Evolutionary conservation across 2,113 vertebrate genomes (phyloP), one percentile per base, ranked within the genome.

Genomic region (Odontesthes bonariensis): DNA sequence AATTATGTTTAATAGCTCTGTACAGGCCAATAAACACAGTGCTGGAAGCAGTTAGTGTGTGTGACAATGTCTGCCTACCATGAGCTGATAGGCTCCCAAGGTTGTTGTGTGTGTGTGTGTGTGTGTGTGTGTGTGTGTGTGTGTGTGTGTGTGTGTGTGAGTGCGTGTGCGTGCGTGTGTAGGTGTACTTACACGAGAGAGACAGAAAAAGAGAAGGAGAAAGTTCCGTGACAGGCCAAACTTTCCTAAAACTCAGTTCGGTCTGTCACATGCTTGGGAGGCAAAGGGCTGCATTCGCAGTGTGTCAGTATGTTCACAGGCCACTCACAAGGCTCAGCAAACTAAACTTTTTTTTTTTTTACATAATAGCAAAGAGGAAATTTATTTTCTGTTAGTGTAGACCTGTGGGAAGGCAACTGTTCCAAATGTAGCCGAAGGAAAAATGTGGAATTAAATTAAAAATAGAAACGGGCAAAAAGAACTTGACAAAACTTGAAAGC

Each of bases 1-100:
- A 86, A 89, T 89, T 89, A 79, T 91, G 83, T 90, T 91, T 87
- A 88, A 89, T 86, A 90, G 78, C 79, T 89, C 77, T 71, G 75
- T 82, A 89, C 86, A 86, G 77, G 74, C 85, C 85, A 90, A 90
- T 91, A 91, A 92, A 89, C 86, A 91, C 77, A 69, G 69, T 57
- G 54, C 72, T 84, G 79, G 79, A 86, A 85, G 70, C 70, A 67
- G 83, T 85, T 69, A 83, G 79, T 52, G 22, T 68, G 56, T 79
- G 76, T 85, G 86, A 89, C 84, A 79, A 71, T 82, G 77, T 85
- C 80, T 73, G 75, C 57, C 59, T 78, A 60, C 82, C 58, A 68
- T 10, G 35, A 38, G 10, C 6, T 7, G 35, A 38, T 38, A 22
- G 58, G 73, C 69, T 62, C 69, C 78, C 63, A 79, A 69, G 75